Conservation (phyloP, 1,140 invertebrate species). For the Penaeus indicus region DNA sequence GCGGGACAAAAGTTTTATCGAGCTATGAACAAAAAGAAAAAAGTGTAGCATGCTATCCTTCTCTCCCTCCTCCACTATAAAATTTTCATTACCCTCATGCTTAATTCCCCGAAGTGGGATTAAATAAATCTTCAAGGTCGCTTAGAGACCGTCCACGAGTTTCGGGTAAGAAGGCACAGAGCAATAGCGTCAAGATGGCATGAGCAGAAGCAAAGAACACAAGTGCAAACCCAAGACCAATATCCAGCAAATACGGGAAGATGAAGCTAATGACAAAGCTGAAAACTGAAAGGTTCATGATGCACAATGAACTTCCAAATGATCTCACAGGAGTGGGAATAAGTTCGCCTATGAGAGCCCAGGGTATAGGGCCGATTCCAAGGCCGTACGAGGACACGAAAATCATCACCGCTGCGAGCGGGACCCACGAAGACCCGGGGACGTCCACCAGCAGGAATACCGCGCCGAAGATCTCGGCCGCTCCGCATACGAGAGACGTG, state of each 20-base stretch:
- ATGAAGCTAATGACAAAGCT: background rate
- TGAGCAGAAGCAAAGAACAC: background rate
- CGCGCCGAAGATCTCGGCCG: background rate
- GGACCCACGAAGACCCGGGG: background rate
- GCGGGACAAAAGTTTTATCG: too few species aligned
- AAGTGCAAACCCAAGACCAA: background rate
- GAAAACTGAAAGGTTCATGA: background rate
- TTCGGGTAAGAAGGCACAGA: background rate
- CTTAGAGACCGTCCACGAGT: background rate
- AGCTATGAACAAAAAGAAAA: too few species aligned
- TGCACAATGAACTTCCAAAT: background rate
- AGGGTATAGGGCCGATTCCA: background rate
- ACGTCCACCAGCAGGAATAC: background rate
- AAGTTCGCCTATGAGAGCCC: background rate
- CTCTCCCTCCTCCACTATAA: too few species aligned
- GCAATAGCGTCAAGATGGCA: background rate
- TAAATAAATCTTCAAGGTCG: background rate
- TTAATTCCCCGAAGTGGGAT: too few species aligned
- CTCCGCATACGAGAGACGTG: background rate
- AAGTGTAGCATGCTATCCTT: too few species aligned
- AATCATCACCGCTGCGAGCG: background rate
- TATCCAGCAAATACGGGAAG: background rate
- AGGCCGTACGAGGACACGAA: conserved; percentile 4
- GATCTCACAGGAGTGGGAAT: background rate
- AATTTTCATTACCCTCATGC: too few species aligned